These are phyloP conservation scores for Pentamera pediparva DNA, from an alignment of 53 echinoderm and acorn worm species.

Conservation along the genomic window DNA sequence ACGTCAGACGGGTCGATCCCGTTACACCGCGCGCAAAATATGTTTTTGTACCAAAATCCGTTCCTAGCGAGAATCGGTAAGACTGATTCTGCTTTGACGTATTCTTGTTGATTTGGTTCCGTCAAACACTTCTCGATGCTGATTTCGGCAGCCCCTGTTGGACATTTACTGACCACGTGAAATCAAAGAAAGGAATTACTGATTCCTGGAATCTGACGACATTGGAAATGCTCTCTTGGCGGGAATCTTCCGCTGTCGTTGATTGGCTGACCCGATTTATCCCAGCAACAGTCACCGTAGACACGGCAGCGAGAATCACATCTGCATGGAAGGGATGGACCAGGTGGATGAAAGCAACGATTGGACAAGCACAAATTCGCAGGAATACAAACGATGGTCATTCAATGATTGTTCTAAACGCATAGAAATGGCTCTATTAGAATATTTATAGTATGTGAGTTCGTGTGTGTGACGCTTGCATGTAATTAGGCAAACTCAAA, in stretches of 20 bases:
- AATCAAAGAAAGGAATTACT: not conserved
- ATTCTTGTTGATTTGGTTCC: not conserved
- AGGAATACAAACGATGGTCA: too few species aligned
- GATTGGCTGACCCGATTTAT: not conserved
- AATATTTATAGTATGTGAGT: too few species aligned
- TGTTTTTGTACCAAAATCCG: constrained; percentile 9
- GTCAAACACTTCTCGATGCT: not conserved
- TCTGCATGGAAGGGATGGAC: too few species aligned
- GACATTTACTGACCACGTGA: not conserved
- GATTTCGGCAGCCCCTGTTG: not conserved
- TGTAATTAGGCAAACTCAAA: too few species aligned
- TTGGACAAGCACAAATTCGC: too few species aligned
- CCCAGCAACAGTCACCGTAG: constrained; percentile 16
- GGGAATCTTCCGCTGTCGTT: not conserved
- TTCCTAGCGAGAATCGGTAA: not conserved
- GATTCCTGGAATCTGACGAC: not conserved
- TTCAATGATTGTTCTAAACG: too few species aligned
- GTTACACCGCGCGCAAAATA: constrained; percentile 1
- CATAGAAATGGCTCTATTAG: too few species aligned
- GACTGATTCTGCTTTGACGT: not conserved
- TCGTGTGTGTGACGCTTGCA: too few species aligned
- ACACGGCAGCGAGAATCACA: not conserved
- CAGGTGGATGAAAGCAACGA: too few species aligned
- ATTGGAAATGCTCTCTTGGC: not conserved
- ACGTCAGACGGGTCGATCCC: too few species aligned